Evolutionary conservation across 2,888 invertebrate genomes (phyloP).

Genomic region (Imbricaverruca yamaguchii): DNA sequence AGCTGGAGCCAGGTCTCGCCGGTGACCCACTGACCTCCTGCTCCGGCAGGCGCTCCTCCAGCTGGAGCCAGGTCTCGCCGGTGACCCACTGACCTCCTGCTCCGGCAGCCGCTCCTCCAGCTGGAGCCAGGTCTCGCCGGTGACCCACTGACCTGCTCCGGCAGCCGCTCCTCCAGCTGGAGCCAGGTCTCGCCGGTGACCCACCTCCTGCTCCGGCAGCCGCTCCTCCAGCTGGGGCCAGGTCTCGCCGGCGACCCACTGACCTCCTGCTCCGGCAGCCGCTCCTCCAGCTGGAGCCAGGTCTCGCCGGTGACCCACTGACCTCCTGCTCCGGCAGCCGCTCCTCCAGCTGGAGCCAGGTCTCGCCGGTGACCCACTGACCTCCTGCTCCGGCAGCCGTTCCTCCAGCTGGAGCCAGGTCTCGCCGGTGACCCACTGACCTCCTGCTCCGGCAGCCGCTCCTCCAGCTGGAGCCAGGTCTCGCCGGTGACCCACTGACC

Average conservation of each 20-base stretch:
- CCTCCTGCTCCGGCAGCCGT: neutral
- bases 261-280: neutral
- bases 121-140: conserved; percentile 4
- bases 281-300: conserved; percentile 9
- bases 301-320: neutral
- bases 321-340: neutral
- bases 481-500: neutral
- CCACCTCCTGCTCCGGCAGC: neutral
- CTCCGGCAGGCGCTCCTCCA: neutral
- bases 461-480: conserved; percentile 9
- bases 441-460: neutral
- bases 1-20: conserved; percentile 8
- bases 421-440: neutral
- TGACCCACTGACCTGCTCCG: neutral
- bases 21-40: neutral
- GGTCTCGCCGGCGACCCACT: neutral
- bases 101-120: neutral
- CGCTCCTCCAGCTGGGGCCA: conserved; percentile 12
- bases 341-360: conserved; percentile 9
- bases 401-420: conserved; percentile 9
- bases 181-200: conserved; percentile 6
- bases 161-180: neutral
- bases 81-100: neutral
- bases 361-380: neutral
- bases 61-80: conserved; percentile 4